Percentiles rank a stretch among this genome's conserved stretches.
These are phyloP conservation scores for Rhinella marina DNA, from an alignment of 2,797 vertebrate genomes.

Conservation along the genomic window DNA sequence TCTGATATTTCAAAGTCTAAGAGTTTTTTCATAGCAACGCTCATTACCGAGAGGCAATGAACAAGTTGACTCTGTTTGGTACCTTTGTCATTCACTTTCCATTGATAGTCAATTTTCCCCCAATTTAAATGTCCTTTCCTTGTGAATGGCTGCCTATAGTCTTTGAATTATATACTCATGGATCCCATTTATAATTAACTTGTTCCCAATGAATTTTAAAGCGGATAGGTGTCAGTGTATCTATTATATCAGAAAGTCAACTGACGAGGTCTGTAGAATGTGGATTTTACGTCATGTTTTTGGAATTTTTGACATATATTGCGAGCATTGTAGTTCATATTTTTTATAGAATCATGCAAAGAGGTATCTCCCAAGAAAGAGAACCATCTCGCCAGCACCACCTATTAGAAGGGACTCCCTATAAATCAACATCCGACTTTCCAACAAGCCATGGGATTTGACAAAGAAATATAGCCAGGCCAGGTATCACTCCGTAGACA, in stretches of 20 bases:
- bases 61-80: constrained; percentile 48
- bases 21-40: constrained; percentile 36
- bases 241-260: neutral
- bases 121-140: constrained; percentile 54
- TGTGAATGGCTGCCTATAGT: constrained; percentile 26
- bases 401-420: too few species aligned
- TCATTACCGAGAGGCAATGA: constrained; percentile 40
- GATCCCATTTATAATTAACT: constrained; percentile 44
- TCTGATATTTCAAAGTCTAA: constrained; percentile 46
- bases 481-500: too few species aligned
- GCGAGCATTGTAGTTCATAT: neutral
- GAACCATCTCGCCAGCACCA: too few species aligned
- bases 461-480: too few species aligned
- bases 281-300: neutral
- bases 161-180: constrained; percentile 33
- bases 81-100: constrained; percentile 54
- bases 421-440: too few species aligned
- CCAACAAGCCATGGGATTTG: too few species aligned
- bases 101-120: constrained; percentile 58
- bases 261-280: neutral
- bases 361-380: too few species aligned
- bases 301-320: neutral
- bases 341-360: neutral
- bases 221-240: constrained; percentile 11
- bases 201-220: constrained; percentile 9